Evolutionary conservation across 2,888 invertebrate genomes (phyloP).

Genomic region (Flexamia atlantica): DNA sequence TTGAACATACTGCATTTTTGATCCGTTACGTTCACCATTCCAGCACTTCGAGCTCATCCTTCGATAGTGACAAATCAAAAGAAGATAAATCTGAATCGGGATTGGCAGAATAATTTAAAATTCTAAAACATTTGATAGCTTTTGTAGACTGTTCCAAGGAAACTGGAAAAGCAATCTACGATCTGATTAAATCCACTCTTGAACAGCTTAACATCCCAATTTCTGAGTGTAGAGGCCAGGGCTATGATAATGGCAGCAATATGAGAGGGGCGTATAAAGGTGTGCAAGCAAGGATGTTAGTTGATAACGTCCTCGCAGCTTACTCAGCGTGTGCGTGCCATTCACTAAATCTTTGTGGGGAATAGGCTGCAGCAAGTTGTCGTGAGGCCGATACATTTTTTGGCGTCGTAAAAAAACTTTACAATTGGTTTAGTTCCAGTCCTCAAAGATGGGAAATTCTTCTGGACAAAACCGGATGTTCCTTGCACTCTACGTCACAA

Average conservation of each 20-base stretch:
- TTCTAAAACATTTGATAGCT: background rate
- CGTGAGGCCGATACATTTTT: conserved; percentile 63
- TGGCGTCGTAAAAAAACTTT: conserved; percentile 64
- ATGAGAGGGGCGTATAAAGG: conserved; percentile 64
- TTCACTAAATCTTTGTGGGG: conserved; percentile 64
- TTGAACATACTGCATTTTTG: conserved; percentile 65
- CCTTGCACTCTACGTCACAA: conserved; percentile 42
- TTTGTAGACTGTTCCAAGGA: conserved; percentile 60
- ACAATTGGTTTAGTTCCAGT: conserved; percentile 64
- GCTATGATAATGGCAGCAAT: conserved; percentile 65
- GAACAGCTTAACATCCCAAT: conserved; percentile 50
- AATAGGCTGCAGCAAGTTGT: conserved; percentile 60
- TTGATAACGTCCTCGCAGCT: conserved; percentile 57
- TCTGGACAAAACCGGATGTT: conserved; percentile 28
- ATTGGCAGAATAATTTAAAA: no score
- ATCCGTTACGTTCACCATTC: conserved; percentile 34
- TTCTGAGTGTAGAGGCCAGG: conserved; percentile 64
- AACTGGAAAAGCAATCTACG: conserved; percentile 61
- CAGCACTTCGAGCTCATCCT: no score
- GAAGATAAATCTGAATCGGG: no score
- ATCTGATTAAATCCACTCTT: conserved; percentile 57
- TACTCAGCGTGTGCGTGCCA: conserved; percentile 64
- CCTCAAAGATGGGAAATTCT: conserved; percentile 66
- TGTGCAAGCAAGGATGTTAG: conserved; percentile 57
- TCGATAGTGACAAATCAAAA: no score